Evolutionary conservation across 1,140 invertebrate genomes (phyloP).

Genomic region (Anastatus disparis): DNA sequence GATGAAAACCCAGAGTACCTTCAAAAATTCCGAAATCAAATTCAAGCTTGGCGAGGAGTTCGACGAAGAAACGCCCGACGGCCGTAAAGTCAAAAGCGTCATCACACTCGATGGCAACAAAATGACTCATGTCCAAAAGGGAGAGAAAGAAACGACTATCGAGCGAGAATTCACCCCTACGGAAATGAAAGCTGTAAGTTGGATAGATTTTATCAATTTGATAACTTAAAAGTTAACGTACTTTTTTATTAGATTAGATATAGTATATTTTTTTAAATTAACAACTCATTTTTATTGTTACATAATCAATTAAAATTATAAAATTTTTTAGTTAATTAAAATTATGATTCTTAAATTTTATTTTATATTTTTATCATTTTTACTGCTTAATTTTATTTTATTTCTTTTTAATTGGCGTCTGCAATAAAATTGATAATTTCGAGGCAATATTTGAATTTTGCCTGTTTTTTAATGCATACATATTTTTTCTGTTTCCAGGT

Average conservation of each 20-base stretch:
- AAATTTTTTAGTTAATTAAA: no score
- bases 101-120: conserved; percentile 77
- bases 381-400: no score
- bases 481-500: conserved; percentile 66
- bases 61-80: conserved; percentile 87
- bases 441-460: background rate
- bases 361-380: no score
- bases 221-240: no score
- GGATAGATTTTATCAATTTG: no score
- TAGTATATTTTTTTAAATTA: no score
- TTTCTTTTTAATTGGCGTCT: no score
- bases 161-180: conserved; percentile 75
- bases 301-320: no score
- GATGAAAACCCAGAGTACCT: conserved; percentile 82
- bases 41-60: conserved; percentile 88
- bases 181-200: conserved; percentile 75
- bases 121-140: conserved; percentile 76
- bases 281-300: no score
- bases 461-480: background rate
- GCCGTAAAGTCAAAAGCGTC: conserved; percentile 80
- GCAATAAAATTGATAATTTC: no score
- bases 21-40: conserved; percentile 81
- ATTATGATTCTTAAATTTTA: no score
- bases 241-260: no score
- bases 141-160: conserved; percentile 72